Conservation (phyloP, 2,797 vertebrate genomes). For the Lophotriccus pileatus region DNA sequence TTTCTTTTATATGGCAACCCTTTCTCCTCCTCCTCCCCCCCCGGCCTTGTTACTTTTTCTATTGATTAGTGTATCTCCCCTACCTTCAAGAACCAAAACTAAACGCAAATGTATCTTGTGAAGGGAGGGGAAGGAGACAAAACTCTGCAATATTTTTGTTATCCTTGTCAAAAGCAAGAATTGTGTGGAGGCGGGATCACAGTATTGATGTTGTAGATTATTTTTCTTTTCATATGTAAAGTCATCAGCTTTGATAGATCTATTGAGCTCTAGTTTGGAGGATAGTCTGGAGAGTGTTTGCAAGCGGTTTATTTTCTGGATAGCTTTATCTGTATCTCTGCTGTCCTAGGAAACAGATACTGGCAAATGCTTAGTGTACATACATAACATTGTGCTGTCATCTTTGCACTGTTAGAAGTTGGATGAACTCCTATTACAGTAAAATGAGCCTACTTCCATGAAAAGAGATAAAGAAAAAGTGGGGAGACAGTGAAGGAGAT, state of each 20-base stretch:
- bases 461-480: background rate
- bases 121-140: background rate
- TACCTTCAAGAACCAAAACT: background rate
- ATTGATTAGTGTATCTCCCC: accelerated
- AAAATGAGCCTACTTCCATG: background rate
- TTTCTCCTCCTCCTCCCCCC: too few species aligned
- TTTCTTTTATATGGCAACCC: background rate
- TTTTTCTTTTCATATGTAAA: background rate
- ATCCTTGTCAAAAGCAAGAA: background rate
- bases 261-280: background rate
- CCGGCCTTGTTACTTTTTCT: background rate
- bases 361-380: background rate
- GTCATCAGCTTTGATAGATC: background rate
- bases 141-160: background rate
- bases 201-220: background rate
- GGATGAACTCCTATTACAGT: background rate
- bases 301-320: background rate
- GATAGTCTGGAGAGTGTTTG: background rate
- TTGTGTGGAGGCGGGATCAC: background rate
- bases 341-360: background rate
- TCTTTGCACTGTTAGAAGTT: background rate
- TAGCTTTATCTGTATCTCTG: background rate
- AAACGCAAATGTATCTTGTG: background rate
- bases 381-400: background rate
- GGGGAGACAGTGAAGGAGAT: background rate